Conservation (phyloP, 2,797 vertebrate species). For the Coreius guichenoti region DNA sequence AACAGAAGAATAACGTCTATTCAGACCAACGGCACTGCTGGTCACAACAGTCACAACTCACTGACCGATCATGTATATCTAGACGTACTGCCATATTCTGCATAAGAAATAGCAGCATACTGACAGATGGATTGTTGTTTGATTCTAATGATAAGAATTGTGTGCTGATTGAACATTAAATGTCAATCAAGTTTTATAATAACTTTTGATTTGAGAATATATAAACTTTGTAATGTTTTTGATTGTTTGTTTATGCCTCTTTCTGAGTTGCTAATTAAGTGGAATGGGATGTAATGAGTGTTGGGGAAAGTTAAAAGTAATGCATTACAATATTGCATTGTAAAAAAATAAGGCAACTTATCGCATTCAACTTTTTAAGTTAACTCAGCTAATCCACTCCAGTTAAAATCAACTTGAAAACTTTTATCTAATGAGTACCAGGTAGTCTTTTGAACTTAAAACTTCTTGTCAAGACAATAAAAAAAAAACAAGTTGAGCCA, state of each 20-base stretch:
- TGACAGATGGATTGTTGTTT: not conserved
- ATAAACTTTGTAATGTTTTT: not conserved
- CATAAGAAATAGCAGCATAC: not conserved
- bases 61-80: not conserved
- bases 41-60: not conserved
- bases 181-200: not conserved
- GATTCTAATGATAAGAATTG: not conserved
- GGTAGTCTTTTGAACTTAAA: too few species aligned
- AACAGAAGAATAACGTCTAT: not conserved
- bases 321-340: too few species aligned
- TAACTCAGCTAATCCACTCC: too few species aligned
- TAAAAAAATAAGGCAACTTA: too few species aligned
- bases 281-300: not conserved
- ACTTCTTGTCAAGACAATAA: too few species aligned
- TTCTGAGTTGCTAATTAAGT: not conserved
- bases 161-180: not conserved
- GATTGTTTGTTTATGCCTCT: not conserved
- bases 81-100: not conserved
- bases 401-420: too few species aligned
- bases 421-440: too few species aligned
- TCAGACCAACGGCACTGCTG: not conserved
- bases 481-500: too few species aligned
- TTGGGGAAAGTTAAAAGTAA: too few species aligned
- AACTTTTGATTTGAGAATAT: not conserved
- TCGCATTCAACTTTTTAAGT: too few species aligned